phyloP scores from a whole-genome alignment of 2,113 vertebrate genomes.

The Tetrao urogallus region DNA sequence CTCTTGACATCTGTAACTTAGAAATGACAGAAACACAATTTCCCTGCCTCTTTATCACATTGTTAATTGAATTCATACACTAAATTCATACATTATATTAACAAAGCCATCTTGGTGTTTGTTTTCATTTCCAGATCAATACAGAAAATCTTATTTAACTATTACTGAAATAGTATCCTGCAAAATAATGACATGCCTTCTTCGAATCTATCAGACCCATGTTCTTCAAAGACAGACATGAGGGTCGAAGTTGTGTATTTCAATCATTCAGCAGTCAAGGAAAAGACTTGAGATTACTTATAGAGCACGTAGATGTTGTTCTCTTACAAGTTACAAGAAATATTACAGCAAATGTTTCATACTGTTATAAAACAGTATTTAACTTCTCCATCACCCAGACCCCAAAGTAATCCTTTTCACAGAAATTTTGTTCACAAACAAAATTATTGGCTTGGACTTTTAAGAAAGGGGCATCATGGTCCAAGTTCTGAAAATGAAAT shows the following conservation, averaged over 20 bases:
- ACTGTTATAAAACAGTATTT: not conserved
- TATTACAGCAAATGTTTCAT: not conserved
- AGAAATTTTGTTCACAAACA: too few species aligned
- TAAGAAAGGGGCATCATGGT: not conserved
- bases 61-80: not conserved
- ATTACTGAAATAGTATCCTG: not conserved
- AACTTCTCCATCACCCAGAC: not conserved
- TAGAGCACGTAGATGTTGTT: not conserved
- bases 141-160: not conserved
- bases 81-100: not conserved
- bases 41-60: not conserved
- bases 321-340: not conserved
- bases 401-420: not conserved
- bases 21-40: not conserved
- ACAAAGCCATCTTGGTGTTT: not conserved
- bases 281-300: not conserved
- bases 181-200: not conserved
- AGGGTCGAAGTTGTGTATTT: not conserved
- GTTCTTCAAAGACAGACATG: not conserved
- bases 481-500: not conserved
- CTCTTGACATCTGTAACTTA: not conserved
- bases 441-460: not conserved
- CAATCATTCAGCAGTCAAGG: not conserved
- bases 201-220: not conserved
- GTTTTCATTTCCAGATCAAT: conserved; percentile 20